Conservation (phyloP, 2,113 vertebrate species). For the Sphaerodactylus townsendi region DNA sequence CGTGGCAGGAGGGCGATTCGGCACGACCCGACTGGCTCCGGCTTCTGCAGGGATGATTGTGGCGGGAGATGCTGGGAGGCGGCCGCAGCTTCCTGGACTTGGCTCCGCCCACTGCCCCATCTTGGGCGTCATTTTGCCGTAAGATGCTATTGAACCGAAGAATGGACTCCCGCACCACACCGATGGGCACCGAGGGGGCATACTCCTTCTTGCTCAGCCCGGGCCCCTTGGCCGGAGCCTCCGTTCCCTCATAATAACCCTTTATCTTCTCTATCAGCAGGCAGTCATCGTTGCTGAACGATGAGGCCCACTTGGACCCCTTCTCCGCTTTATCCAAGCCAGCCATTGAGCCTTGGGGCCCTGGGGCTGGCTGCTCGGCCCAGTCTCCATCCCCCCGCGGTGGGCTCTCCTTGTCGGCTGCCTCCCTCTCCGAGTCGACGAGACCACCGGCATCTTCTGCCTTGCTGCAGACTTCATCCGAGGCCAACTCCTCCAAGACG, state of each 20-base stretch:
- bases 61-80: accelerated
- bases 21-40: constrained; percentile 9
- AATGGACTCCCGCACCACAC: constrained; percentile 76
- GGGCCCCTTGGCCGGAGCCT: constrained; percentile 24
- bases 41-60: neutral
- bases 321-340: neutral
- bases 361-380: neutral
- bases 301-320: constrained; percentile 23
- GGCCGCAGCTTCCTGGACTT: neutral
- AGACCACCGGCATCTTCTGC: accelerated
- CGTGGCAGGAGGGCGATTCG: neutral
- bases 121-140: constrained; percentile 43
- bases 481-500: constrained; percentile 37
- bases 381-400: neutral
- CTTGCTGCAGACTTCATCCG: neutral
- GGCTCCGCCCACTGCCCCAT: constrained; percentile 40
- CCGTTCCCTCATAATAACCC: constrained; percentile 79
- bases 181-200: constrained; percentile 75
- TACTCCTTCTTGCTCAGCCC: constrained; percentile 57
- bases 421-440: neutral
- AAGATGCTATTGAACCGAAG: constrained; percentile 65
- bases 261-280: constrained; percentile 82
- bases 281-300: constrained; percentile 62
- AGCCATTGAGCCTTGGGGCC: neutral
- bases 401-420: neutral